A percentile compares a stretch with the other conserved stretches of the same genome.
These are phyloP conservation scores for Brenthis ino DNA, from an alignment of 2,888 invertebrate genomes.

Conservation along the genomic window DNA sequence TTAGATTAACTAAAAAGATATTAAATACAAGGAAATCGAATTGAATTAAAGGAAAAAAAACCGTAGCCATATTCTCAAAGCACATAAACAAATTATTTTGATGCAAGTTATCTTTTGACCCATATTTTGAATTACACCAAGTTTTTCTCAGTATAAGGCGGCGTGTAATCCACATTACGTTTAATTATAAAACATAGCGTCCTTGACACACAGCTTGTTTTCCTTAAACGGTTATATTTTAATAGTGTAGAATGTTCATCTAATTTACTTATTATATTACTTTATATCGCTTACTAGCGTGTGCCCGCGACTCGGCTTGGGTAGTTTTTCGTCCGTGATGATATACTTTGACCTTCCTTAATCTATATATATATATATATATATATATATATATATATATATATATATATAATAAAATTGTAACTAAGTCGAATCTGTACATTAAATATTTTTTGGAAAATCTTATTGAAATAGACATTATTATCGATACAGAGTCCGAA, in stretches of 20 bases:
- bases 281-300: neutral
- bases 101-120: constrained; percentile 2
- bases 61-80: neutral
- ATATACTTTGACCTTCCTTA: too few species aligned
- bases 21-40: too few species aligned
- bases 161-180: constrained; percentile 9
- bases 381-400: too few species aligned
- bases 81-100: neutral
- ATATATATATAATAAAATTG: too few species aligned
- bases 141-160: constrained; percentile 10
- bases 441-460: too few species aligned
- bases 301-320: neutral
- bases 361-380: too few species aligned
- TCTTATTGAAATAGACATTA: too few species aligned
- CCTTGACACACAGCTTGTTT: constrained; percentile 31
- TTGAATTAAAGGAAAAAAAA: too few species aligned
- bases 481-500: too few species aligned
- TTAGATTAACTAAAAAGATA: too few species aligned
- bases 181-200: constrained; percentile 21
- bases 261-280: constrained; percentile 1
- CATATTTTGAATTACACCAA: neutral
- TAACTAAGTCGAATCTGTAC: too few species aligned
- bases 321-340: too few species aligned
- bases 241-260: constrained; percentile 4
- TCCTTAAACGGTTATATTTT: constrained; percentile 20